phyloP scores from a whole-genome alignment of 1,140 invertebrate species.

The Scaptomyza graminum region DNA sequence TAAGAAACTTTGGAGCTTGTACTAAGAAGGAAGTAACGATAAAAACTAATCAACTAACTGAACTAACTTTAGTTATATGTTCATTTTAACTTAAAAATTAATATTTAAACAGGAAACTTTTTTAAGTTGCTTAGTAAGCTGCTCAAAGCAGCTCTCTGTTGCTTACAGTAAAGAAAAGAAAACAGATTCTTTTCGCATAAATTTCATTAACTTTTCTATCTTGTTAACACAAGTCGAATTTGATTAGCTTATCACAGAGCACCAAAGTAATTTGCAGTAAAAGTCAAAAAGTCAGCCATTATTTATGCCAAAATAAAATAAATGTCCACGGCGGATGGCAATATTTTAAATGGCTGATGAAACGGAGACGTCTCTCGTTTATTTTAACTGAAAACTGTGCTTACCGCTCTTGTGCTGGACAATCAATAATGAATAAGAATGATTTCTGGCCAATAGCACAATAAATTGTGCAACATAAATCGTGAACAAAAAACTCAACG shows the following conservation, averaged over 20 bases:
- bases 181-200: background rate
- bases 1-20: background rate
- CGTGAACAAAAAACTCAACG: constrained; percentile 21
- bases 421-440: constrained; percentile 29
- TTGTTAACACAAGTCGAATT: background rate
- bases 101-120: too few relatives aligned
- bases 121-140: too few relatives aligned
- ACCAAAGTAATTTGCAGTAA: background rate
- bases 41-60: background rate
- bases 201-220: background rate
- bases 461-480: constrained; percentile 49
- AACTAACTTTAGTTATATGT: too few relatives aligned
- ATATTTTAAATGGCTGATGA: constrained; percentile 29
- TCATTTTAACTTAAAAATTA: too few relatives aligned
- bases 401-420: constrained; percentile 17
- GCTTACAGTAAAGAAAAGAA: too few relatives aligned
- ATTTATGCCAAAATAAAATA: constrained; percentile 3
- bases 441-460: constrained; percentile 19
- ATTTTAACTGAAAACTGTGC: constrained; percentile 28
- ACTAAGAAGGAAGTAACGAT: background rate
- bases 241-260: background rate
- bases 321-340: constrained; percentile 11
- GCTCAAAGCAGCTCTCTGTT: too few relatives aligned
- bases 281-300: constrained; percentile 12
- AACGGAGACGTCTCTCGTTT: background rate